These are phyloP conservation scores for Ochlodes sylvanus DNA, from an alignment of 2,888 invertebrate genomes.

Conservation along the genomic window DNA sequence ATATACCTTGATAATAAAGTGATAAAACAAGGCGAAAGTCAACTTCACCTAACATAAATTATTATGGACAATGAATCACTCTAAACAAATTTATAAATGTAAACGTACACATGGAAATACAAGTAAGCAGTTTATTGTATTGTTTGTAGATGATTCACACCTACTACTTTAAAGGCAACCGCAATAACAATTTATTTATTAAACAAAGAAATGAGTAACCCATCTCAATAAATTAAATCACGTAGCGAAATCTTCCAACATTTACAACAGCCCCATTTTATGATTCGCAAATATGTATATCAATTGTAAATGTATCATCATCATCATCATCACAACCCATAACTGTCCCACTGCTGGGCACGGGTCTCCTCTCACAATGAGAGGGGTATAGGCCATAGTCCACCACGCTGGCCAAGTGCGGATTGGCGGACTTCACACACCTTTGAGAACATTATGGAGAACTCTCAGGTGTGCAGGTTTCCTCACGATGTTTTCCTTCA, in stretches of 20 bases:
- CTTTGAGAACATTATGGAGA: no score
- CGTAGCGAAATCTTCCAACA: constrained; percentile 14
- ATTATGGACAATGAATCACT: constrained; percentile 5
- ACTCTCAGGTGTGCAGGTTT: no score
- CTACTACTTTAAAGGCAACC: constrained; percentile 8
- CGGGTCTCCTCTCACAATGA: no score
- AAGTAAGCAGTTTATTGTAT: background rate
- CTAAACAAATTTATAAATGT: background rate
- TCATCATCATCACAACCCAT: no score
- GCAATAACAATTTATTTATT: constrained; percentile 19
- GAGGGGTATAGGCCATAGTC: no score
- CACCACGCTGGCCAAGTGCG: no score
- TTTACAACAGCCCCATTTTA: background rate
- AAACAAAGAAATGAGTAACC: constrained; percentile 26
- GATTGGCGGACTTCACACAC: no score
- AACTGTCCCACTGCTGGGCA: no score
- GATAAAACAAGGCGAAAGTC: background rate
- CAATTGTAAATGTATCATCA: no score
- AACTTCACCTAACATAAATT: background rate
- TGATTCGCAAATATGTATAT: no score
- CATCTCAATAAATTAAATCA: constrained; percentile 25
- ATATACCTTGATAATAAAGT: background rate
- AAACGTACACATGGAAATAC: background rate
- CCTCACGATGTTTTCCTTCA: no score
- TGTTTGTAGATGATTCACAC: constrained; percentile 26